These are phyloP conservation scores for Labroides dimidiatus DNA, from an alignment of 2,797 vertebrate species.

Conservation along the genomic window DNA sequence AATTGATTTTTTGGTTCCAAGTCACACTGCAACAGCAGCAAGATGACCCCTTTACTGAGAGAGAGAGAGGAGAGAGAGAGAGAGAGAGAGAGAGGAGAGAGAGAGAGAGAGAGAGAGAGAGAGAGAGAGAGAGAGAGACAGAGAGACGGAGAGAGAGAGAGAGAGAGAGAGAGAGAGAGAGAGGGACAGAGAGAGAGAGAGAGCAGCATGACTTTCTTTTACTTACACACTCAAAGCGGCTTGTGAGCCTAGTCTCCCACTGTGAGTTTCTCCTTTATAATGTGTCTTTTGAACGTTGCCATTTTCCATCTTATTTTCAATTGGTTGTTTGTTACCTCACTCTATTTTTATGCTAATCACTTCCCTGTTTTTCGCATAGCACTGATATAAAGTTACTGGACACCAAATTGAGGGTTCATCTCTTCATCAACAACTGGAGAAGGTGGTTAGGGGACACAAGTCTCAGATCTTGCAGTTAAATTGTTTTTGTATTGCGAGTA, in stretches of 20 bases:
- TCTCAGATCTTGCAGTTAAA: slow-evolving; percentile 46
- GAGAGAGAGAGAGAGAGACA: no score
- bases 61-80: no score
- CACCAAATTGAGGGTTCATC: slow-evolving; percentile 64
- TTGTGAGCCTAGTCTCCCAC: slow-evolving; percentile 1
- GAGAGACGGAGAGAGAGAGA: no score
- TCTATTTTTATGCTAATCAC: slow-evolving; percentile 9
- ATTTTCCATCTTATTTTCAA: slow-evolving; percentile 27
- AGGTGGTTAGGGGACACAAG: slow-evolving; percentile 26
- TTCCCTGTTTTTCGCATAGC: slow-evolving; percentile 34
- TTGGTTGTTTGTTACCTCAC: slow-evolving; percentile 15
- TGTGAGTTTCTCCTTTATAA: slow-evolving; percentile 28
- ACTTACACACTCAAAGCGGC: slow-evolving; percentile 2
- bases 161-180: background rate
- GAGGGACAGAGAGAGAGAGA: background rate
- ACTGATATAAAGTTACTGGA: slow-evolving; percentile 64
- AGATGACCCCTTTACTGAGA: slow-evolving; percentile 34
- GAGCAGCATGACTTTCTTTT: slow-evolving; percentile 1
- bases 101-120: no score
- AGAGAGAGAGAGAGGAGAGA: no score
- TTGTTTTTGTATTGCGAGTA: slow-evolving; percentile 34
- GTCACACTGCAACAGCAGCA: slow-evolving; percentile 45
- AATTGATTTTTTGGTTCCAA: slow-evolving; percentile 67
- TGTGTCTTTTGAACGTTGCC: slow-evolving; percentile 23
- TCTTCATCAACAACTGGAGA: slow-evolving; percentile 72